Percentiles rank a stretch among this genome's conserved stretches.
Evolutionary conservation across 2,797 vertebrate genomes (phyloP).

Genomic region (Xiphophorus birchmanni): DNA sequence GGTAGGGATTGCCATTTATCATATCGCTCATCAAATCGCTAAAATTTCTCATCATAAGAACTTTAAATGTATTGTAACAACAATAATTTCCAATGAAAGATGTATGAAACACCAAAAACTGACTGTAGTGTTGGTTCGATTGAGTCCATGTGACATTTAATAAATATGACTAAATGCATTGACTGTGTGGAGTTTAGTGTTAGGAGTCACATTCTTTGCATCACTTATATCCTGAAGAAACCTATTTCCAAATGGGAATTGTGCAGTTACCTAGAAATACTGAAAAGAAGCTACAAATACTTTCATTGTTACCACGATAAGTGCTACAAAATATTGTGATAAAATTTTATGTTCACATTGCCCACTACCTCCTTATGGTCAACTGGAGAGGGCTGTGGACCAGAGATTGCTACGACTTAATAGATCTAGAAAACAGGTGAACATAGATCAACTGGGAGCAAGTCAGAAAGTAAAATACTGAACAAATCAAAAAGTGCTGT

Average conservation of each 20-base stretch:
- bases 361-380: background rate
- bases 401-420: background rate
- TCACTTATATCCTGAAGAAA: background rate
- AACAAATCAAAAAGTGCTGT: no score
- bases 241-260: background rate
- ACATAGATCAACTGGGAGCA: background rate
- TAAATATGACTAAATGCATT: background rate
- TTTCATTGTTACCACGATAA: background rate
- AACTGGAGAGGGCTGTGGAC: background rate
- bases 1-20: background rate
- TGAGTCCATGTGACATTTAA: background rate
- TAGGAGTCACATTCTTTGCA: background rate
- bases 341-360: background rate
- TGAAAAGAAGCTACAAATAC: background rate
- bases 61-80: background rate
- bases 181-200: background rate
- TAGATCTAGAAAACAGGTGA: background rate
- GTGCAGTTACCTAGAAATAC: background rate
- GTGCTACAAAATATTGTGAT: background rate
- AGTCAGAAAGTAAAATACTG: background rate
- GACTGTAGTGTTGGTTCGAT: background rate
- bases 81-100: background rate
- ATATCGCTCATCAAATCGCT: background rate
- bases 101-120: background rate
- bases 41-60: no score